Evolutionary conservation across 2,797 vertebrate species (phyloP).

Genomic region (Linurgus olivaceus): DNA sequence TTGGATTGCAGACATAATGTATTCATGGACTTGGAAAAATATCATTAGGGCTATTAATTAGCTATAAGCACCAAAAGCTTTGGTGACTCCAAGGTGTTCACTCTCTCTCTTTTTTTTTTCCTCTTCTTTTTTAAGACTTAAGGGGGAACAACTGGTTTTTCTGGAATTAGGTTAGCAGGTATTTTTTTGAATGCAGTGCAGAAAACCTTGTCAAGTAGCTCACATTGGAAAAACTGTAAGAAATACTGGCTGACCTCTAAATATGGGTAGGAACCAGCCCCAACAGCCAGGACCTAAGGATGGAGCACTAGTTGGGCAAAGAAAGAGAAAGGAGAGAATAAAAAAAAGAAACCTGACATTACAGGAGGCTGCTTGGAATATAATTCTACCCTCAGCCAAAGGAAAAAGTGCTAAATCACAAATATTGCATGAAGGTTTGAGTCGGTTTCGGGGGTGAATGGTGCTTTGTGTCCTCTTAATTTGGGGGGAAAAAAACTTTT

Average conservation of each 20-base stretch:
- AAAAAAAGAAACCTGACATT: slow-evolving; percentile 5
- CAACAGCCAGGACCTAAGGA: not conserved
- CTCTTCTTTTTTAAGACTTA: not conserved
- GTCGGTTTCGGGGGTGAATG: fast-evolving
- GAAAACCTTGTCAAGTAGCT: not conserved
- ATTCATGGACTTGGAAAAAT: slow-evolving; percentile 89
- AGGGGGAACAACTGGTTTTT: slow-evolving; percentile 45
- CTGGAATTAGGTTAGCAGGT: not conserved
- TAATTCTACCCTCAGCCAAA: not conserved
- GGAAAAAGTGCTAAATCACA: not conserved
- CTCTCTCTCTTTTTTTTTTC: not conserved
- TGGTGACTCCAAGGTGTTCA: slow-evolving; percentile 66
- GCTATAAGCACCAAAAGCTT: slow-evolving; percentile 73
- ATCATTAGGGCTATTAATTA: slow-evolving; percentile 87
- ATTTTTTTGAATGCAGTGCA: not conserved
- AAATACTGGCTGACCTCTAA: not conserved
- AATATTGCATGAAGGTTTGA: not conserved
- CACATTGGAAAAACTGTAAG: not conserved
- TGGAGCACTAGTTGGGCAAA: not conserved
- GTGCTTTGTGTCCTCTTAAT: slow-evolving; percentile 1
- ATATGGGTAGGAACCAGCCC: not conserved
- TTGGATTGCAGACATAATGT: slow-evolving; percentile 84
- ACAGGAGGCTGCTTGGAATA: not conserved
- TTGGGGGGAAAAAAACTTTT: slow-evolving; percentile 18
- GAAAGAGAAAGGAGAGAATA: not conserved